These are phyloP conservation scores for Romanogobio albipinnatus DNA, from an alignment of 2,113 vertebrate genomes.

Conservation along the genomic window DNA sequence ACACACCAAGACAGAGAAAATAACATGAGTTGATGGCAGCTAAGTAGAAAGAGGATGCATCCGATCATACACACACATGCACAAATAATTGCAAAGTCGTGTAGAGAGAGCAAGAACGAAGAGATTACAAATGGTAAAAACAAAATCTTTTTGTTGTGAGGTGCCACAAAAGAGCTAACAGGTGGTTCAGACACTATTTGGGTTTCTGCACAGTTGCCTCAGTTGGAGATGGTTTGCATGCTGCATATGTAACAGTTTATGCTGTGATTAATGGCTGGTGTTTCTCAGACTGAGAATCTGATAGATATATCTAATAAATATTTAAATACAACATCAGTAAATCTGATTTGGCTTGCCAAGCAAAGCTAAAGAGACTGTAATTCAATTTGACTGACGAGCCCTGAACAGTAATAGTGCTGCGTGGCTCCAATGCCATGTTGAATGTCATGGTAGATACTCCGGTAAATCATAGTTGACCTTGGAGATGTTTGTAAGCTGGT, in stretches of 20 bases:
- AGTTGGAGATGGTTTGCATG: slow-evolving; percentile 17
- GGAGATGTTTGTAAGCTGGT: too few relatives aligned
- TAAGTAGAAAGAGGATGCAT: neutral
- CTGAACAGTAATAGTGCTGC: neutral
- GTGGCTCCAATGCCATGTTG: neutral
- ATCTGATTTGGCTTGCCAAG: slow-evolving; percentile 11
- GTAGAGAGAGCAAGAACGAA: neutral
- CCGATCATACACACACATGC: neutral
- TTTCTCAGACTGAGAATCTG: neutral
- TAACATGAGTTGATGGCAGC: slow-evolving; percentile 15
- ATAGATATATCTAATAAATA: slow-evolving; percentile 25
- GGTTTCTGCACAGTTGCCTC: neutral
- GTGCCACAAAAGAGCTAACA: neutral
- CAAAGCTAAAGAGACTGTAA: slow-evolving; percentile 16
- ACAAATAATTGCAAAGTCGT: slow-evolving; percentile 19
- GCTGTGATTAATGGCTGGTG: slow-evolving; percentile 20
- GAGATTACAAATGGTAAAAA: neutral
- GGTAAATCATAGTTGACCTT: slow-evolving; percentile 6
- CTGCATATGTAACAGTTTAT: slow-evolving; percentile 14
- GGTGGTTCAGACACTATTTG: neutral
- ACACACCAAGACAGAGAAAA: neutral
- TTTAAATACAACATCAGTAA: slow-evolving; percentile 12
- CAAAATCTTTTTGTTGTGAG: neutral
- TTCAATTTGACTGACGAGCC: slow-evolving; percentile 3
- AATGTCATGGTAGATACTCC: neutral